phyloP scores from a whole-genome alignment of 53 echinoderm and acorn worm genomes.

The Stichopus horrens region DNA sequence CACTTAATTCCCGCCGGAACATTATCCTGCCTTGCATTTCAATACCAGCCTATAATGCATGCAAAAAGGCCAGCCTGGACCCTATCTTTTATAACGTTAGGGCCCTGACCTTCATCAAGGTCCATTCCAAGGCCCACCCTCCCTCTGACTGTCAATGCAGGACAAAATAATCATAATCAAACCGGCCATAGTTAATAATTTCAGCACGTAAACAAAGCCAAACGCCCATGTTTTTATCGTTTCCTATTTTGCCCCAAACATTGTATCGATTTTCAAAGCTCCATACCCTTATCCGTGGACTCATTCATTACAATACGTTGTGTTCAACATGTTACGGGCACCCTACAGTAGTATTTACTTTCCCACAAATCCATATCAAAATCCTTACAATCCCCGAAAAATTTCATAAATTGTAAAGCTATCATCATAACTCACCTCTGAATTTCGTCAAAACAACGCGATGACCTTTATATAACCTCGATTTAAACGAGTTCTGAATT shows the following conservation, averaged over 20 bases:
- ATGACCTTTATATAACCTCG: slow-evolving; percentile 12
- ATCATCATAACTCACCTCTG: slow-evolving; percentile 12
- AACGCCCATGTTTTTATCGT: background rate
- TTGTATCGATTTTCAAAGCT: slow-evolving; percentile 1
- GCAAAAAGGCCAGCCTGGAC: too few relatives aligned
- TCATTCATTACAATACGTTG: slow-evolving; percentile 7
- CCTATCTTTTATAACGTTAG: background rate
- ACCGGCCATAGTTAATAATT: background rate
- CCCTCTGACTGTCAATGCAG: too few relatives aligned
- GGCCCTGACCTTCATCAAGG: background rate
- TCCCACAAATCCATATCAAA: background rate
- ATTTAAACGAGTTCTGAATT: slow-evolving; percentile 6
- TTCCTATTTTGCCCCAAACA: slow-evolving; percentile 9
- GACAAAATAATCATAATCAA: too few relatives aligned
- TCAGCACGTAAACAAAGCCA: slow-evolving; percentile 11
- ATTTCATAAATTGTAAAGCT: slow-evolving; percentile 21
- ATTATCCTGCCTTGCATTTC: too few relatives aligned
- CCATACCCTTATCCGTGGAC: slow-evolving; percentile 14
- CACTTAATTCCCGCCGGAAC: too few relatives aligned
- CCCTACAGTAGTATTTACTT: slow-evolving; percentile 20
- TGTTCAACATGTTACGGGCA: slow-evolving; percentile 28
- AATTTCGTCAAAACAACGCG: slow-evolving; percentile 27
- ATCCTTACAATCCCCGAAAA: slow-evolving; percentile 10
- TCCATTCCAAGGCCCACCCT: background rate
- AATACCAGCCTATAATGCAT: too few relatives aligned